Base-by-base conservation (phyloP, 2,113 vertebrate genomes). In the Leptobrachium leishanense region DNA sequence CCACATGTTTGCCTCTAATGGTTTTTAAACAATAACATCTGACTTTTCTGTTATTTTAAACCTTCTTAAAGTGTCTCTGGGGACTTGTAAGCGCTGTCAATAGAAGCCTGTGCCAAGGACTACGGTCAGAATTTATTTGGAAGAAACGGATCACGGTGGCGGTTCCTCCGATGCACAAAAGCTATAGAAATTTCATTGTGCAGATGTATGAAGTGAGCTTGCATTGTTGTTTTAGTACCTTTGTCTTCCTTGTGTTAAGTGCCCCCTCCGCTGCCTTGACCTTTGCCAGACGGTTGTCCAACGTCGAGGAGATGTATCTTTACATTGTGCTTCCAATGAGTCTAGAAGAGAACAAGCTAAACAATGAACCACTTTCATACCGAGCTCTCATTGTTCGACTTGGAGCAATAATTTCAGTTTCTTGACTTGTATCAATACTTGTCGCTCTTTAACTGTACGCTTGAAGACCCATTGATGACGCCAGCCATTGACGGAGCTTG, bases 191-290 rank as follows among this genome's bases (percentile, higher is more conserved):
- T 72, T 79, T 57, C 62, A 57, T 57, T 54, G 41, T 15, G 44
- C 20, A 46, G 6, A 50, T 71, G 39, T 68, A 68, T 10, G n/a
- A 40, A 57, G 44, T 50, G 6, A 59, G 41, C 6, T 20, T 59
- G 50, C 20, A 59, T 74, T 74, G 71, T 62, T 74, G 42, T 13
- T 59, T 80, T 73, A 68, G 53, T 46, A 68, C 20, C 64, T 80
- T 80, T 74, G n/a, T 80, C 40, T 44, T 73, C 6, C 50, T 43
- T 10, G 8, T 6, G 7, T 43, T 39, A 42, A 43, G 43, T 44
- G 5, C n/a, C n/a, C 64, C 12, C 54, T 59, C 53, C 11, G 55
- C 62, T 42, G 73, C 77, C 77, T 80, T 80, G 63, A 80, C 63
- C 53, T 59, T 6, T 40, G n/a, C 46, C 66, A n/a, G 64, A 31